Conservation (phyloP, 2,797 vertebrate genomes). For the Rhadinocentrus ornatus region DNA sequence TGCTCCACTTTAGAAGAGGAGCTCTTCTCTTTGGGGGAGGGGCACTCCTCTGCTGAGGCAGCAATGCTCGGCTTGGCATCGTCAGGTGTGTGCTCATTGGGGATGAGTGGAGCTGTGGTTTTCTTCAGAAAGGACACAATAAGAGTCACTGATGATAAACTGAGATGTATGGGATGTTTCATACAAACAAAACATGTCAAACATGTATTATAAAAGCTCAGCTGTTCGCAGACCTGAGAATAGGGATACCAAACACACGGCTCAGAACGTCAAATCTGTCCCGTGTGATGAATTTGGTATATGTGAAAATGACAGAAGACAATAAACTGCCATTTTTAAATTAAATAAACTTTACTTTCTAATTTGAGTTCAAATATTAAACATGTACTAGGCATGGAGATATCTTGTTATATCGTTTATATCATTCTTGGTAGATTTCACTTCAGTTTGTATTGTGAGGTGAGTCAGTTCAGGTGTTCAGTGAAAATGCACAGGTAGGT, state of each 20-base stretch:
- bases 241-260: too few species aligned
- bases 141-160: not conserved
- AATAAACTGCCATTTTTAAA: too few species aligned
- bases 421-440: not conserved
- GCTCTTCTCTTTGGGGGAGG: slow-evolving; percentile 65
- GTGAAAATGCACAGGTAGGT: not conserved
- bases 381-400: too few species aligned
- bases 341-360: too few species aligned
- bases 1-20: slow-evolving; percentile 62
- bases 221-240: too few species aligned
- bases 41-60: slow-evolving; percentile 56
- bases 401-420: too few species aligned
- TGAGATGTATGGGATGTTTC: not conserved
- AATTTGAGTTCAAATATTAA: too few species aligned
- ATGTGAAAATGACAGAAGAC: too few species aligned
- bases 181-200: not conserved
- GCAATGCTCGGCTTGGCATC: slow-evolving; percentile 78
- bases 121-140: slow-evolving; percentile 72
- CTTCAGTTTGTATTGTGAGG: not conserved
- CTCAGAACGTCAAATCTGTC: too few species aligned
- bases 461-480: not conserved
- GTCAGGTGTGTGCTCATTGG: slow-evolving; percentile 84
- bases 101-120: slow-evolving; percentile 84
- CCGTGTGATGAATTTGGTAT: too few species aligned
- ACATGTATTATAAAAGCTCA: too few species aligned